Evolutionary conservation across 2,797 vertebrate species (phyloP).

Genomic region (Gymnothorax reevesii): DNA sequence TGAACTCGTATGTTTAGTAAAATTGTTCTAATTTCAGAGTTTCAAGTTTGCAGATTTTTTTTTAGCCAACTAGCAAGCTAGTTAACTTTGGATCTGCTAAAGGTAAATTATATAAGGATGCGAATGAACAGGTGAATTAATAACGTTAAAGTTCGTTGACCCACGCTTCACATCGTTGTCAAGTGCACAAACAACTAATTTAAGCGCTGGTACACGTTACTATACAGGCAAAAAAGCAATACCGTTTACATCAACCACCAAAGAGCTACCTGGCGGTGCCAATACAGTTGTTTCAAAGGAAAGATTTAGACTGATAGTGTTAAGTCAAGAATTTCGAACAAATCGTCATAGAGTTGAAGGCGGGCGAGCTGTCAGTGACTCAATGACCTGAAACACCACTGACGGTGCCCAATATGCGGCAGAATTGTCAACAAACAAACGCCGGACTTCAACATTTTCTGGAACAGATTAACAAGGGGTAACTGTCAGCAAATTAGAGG

Average conservation of each 20-base stretch:
- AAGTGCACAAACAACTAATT: not conserved
- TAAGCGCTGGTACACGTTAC: too few species aligned
- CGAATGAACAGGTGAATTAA: not conserved
- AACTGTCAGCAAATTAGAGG: not conserved
- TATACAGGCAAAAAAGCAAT: not conserved
- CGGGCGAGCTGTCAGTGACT: not conserved
- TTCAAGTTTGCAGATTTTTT: not conserved
- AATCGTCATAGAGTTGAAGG: not conserved
- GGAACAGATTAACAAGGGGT: not conserved
- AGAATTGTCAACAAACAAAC: not conserved
- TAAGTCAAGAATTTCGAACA: not conserved
- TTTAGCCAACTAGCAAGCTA: not conserved
- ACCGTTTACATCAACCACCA: not conserved
- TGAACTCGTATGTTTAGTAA: not conserved
- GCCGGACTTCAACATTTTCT: not conserved
- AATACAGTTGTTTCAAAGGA: not conserved
- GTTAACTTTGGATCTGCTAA: not conserved
- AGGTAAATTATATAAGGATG: not conserved
- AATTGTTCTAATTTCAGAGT: not conserved
- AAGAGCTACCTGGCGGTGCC: not conserved
- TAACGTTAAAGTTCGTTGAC: not conserved
- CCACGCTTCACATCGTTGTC: not conserved
- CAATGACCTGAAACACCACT: not conserved
- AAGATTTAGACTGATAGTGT: not conserved
- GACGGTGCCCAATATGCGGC: not conserved